Conservation (phyloP, 1,140 invertebrate species). For the Drosophila nannoptera region DNA sequence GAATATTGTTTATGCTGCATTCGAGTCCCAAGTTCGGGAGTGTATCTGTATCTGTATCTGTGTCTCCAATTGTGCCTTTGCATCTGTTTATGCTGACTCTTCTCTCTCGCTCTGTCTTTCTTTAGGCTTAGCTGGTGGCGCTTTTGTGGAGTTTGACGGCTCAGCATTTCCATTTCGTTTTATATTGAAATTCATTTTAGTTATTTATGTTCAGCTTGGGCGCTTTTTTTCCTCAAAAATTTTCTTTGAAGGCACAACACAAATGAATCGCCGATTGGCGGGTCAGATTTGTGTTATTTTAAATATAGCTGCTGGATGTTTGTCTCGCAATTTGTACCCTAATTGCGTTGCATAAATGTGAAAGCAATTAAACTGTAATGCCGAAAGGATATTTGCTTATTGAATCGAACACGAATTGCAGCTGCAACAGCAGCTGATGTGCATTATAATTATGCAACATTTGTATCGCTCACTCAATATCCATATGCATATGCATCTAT, state of each 20-base stretch:
- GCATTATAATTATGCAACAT: conserved; percentile 30
- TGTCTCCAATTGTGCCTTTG: background rate
- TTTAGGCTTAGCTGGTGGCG: conserved; percentile 34
- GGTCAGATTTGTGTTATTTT: conserved; percentile 43
- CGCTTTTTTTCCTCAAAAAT: conserved; percentile 37
- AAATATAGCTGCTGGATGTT: conserved; percentile 15
- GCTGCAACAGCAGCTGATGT: conserved; percentile 14
- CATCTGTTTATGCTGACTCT: conserved; percentile 1
- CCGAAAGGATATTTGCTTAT: conserved; percentile 30
- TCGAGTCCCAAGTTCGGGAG: conserved; percentile 6
- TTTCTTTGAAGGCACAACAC: conserved; percentile 42
- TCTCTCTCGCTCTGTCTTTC: conserved; percentile 18
- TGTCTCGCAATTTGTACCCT: conserved; percentile 27
- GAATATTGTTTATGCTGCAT: conserved; percentile 26
- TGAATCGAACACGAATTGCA: conserved; percentile 13
- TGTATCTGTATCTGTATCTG: conserved; percentile 11
- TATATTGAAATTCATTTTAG: conserved; percentile 59
- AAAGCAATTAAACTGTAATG: conserved; percentile 18
- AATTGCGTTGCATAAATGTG: conserved; percentile 12
- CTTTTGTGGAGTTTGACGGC: conserved; percentile 56
- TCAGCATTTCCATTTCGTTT: conserved; percentile 68
- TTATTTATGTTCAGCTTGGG: conserved; percentile 70
- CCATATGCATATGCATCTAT: background rate
- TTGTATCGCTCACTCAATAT: conserved; percentile 3
- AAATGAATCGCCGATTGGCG: conserved; percentile 59